Evolutionary conservation across 1,140 invertebrate genomes (phyloP).

Genomic region (Cyphomyrmex costatus): DNA sequence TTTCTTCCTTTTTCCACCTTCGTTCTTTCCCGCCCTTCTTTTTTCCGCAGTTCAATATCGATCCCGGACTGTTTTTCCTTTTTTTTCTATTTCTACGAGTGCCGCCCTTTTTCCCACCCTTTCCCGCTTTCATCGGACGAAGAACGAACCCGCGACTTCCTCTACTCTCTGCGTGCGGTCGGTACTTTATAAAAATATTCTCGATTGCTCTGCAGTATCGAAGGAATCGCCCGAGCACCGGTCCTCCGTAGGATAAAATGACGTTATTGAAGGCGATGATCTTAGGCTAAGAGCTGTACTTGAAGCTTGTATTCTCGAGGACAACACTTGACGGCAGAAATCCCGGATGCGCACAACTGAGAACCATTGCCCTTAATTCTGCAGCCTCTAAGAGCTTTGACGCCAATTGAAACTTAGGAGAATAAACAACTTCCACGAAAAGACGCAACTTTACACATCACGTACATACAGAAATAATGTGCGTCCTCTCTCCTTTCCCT

Average conservation of each 20-base stretch:
- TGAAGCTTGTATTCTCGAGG: conserved; percentile 53
- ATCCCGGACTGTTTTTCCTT: conserved; percentile 72
- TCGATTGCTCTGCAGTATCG: conserved; percentile 60
- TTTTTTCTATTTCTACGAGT: conserved; percentile 76
- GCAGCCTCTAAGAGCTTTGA: conserved; percentile 9
- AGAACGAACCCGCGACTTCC: conserved; percentile 64
- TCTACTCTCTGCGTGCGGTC: conserved; percentile 26
- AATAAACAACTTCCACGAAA: conserved; percentile 17
- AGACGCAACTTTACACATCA: conserved; percentile 13
- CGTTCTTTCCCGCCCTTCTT: conserved; percentile 69
- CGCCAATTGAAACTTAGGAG: conserved; percentile 23
- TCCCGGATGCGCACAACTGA: conserved; percentile 47
- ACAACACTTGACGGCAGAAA: conserved; percentile 52
- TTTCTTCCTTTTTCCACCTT: conserved; percentile 74
- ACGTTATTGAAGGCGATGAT: conserved; percentile 58
- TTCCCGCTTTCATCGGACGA: conserved; percentile 76
- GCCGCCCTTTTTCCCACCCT: conserved; percentile 76
- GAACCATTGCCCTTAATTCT: conserved; percentile 43
- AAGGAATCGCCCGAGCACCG: conserved; percentile 24
- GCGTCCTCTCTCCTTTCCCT: neutral
- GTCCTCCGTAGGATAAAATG: conserved; percentile 40
- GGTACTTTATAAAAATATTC: conserved; percentile 66
- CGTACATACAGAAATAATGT: neutral
- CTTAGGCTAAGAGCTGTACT: conserved; percentile 51
- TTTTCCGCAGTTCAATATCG: conserved; percentile 74